These are phyloP conservation scores for Polia nebulosa DNA, from an alignment of 2,888 invertebrate genomes.

Conservation along the genomic window DNA sequence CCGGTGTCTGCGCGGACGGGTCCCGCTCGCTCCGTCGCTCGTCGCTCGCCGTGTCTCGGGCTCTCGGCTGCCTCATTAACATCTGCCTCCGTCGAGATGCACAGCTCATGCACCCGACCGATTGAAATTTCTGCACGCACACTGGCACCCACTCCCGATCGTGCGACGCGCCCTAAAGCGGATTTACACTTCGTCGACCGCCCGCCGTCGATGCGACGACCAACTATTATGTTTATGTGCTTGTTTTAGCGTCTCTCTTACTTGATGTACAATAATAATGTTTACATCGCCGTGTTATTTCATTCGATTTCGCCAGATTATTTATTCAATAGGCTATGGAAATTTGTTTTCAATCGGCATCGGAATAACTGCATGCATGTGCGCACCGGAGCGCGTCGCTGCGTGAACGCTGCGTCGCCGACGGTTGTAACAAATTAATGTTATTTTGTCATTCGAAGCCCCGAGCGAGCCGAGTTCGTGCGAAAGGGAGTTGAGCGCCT, in stretches of 20 bases:
- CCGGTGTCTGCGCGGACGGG: slow-evolving; percentile 61
- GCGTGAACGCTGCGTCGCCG: slow-evolving; percentile 74
- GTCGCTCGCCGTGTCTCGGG: slow-evolving; percentile 53
- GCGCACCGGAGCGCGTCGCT: slow-evolving; percentile 76
- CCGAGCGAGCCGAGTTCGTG: slow-evolving; percentile 81
- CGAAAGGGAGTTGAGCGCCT: slow-evolving; percentile 87
- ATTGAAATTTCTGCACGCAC: slow-evolving; percentile 84
- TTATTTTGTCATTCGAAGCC: slow-evolving; percentile 87
- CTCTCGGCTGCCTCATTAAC: slow-evolving; percentile 79
- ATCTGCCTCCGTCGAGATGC: slow-evolving; percentile 81
- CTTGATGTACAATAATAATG: slow-evolving; percentile 57
- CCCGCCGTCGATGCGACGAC: slow-evolving; percentile 51
- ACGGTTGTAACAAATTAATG: slow-evolving; percentile 81
- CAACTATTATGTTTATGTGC: slow-evolving; percentile 59
- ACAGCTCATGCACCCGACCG: slow-evolving; percentile 73
- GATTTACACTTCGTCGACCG: slow-evolving; percentile 79
- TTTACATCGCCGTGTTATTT: slow-evolving; percentile 74
- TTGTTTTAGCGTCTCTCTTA: slow-evolving; percentile 61
- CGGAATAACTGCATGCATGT: slow-evolving; percentile 80
- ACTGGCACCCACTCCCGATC: slow-evolving; percentile 74
- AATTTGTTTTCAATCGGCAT: slow-evolving; percentile 79
- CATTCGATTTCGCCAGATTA: slow-evolving; percentile 83
- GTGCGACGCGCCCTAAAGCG: slow-evolving; percentile 78
- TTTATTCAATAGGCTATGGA: slow-evolving; percentile 82
- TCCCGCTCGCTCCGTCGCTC: slow-evolving; percentile 63